Base-by-base conservation (phyloP, 1,140 invertebrate genomes). In the Cyclina sinensis region DNA sequence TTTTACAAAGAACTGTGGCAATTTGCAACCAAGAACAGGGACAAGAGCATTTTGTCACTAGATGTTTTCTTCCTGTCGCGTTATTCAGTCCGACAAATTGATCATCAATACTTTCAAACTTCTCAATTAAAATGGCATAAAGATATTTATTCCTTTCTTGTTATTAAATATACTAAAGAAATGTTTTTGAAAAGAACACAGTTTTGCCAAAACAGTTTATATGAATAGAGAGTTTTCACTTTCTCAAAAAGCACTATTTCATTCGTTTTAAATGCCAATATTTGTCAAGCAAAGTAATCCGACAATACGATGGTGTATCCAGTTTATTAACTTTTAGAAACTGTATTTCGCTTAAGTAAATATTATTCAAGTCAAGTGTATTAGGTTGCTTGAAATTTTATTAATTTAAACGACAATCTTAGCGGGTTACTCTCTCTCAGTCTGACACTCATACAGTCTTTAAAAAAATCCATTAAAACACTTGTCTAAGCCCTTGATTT, bases 321-420 rank as follows among this genome's bases (percentile, higher is more conserved):
- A 37, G 30, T 70, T 70, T 27, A 70, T 35, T 62, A 62, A 70
- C 3, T 30, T 35, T 21, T 9, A 70, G 27, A 70, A 70, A 37
- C 9, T 37, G 9, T 70, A 37, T 70, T 70, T 70, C 37, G 7
- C 65, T 37, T 37, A 37, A 18, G 32, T 39, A 37, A 70, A 70
- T 70, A 39, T 70, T 70, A 70, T 70, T 39, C 14, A 35, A 70
- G 65, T 70, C 35, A 70, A 70, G 65, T 70, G 65, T 16, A 30
- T 21, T 1, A 62, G 57, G 57, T 21, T 27, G 57, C 24, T 27
- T 4, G 5, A 62, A 9, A 14, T 62, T 62, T 62, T 62, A 62
- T 62, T 62, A 27, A 27, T 27, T 62, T 62, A 62, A 27, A 62
- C 14, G 7, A 27, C n/a, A 62, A 27, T 27, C 57, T 27, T 62